A percentile compares a stretch with the other conserved stretches of the same genome.
Conservation (phyloP, 2,888 invertebrate genomes). For the Erebia ligea region DNA sequence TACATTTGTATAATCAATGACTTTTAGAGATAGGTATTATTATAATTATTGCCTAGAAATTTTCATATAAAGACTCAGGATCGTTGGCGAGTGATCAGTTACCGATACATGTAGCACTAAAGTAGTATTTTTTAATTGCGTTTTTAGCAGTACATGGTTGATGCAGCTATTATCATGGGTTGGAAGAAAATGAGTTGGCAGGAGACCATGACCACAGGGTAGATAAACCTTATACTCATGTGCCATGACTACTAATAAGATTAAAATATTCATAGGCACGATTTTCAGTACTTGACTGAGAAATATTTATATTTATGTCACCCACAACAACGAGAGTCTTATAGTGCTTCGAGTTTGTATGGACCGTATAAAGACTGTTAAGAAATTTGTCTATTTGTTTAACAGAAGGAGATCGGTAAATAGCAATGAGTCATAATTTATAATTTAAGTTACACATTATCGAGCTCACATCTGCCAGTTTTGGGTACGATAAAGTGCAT, state of each 20-base stretch:
- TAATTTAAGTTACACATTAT: neutral
- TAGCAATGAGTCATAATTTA: neutral
- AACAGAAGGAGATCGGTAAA: too few relatives aligned
- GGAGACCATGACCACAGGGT: too few relatives aligned
- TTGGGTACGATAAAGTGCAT: too few relatives aligned
- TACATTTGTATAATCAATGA: neutral
- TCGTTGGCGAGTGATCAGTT: neutral
- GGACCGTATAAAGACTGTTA: neutral
- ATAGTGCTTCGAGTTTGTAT: neutral
- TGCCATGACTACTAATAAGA: neutral
- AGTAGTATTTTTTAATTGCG: neutral
- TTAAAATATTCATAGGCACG: neutral
- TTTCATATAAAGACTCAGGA: neutral
- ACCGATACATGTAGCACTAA: neutral
- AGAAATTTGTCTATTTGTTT: neutral
- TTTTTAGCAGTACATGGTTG: neutral
- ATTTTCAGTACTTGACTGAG: neutral
- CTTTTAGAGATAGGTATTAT: neutral
- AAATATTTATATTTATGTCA: constrained; percentile 6
- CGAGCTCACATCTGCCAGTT: neutral
- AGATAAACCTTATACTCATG: too few relatives aligned
- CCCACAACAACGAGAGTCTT: neutral
- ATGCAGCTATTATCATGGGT: neutral
- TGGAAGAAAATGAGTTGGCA: neutral
- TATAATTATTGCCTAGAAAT: neutral